These are phyloP conservation scores for Latrodectus hesperus DNA, from an alignment of 2,888 invertebrate genomes.

Conservation along the genomic window DNA sequence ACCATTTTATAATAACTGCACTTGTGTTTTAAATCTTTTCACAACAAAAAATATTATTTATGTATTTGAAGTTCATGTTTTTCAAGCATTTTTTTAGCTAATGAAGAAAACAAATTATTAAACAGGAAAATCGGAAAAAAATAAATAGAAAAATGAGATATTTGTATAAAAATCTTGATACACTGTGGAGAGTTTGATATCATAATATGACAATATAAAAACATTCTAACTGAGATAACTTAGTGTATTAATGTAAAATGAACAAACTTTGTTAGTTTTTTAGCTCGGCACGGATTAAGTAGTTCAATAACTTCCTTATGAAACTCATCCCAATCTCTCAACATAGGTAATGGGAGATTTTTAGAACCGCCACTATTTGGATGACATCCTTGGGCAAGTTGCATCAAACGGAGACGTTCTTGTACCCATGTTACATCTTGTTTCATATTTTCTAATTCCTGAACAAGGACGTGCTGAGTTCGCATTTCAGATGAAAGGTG, in stretches of 20 bases:
- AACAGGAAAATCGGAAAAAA: too few relatives aligned
- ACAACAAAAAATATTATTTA: too few relatives aligned
- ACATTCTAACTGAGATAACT: too few relatives aligned
- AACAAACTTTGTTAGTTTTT: conserved; percentile 85
- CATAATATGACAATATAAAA: too few relatives aligned
- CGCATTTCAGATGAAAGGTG: conserved; percentile 93
- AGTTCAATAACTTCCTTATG: conserved; percentile 78
- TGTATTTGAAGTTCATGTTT: too few relatives aligned
- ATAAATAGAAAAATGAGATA: too few relatives aligned
- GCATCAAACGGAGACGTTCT: conserved; percentile 74
- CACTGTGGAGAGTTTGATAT: too few relatives aligned
- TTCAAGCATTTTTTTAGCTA: too few relatives aligned
- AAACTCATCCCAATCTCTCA: conserved; percentile 73
- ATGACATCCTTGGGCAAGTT: conserved; percentile 63
- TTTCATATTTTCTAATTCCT: conserved; percentile 90
- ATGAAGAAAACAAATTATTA: too few relatives aligned
- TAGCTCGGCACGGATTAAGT: conserved; percentile 89
- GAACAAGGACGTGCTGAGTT: conserved; percentile 83
- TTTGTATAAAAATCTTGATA: too few relatives aligned
- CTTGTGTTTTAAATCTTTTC: too few relatives aligned
- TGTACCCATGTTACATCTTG: conserved; percentile 86
- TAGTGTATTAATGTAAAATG: background rate
- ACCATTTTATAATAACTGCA: too few relatives aligned
- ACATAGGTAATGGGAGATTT: conserved; percentile 44
- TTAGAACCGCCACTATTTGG: conserved; percentile 51